Evolutionary conservation across 2,888 invertebrate genomes (phyloP), one percentile per base, ranked within the genome.

Genomic region (Spodoptera picta): DNA sequence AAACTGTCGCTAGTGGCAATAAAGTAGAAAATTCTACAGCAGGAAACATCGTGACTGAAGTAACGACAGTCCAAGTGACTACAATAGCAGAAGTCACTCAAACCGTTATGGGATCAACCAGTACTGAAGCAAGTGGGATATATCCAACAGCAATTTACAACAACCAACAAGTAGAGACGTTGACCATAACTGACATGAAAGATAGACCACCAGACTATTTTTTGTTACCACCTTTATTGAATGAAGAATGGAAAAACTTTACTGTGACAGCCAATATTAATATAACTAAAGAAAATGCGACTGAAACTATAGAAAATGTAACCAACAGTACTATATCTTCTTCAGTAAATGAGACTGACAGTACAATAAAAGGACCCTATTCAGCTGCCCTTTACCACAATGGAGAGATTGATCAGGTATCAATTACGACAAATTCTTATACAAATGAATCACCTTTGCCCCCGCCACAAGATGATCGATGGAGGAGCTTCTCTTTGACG

Each of bases 371-470:
- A 65, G 85, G 84, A 64, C 82, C 83, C 52, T 90, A 91, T 80
- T 77, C 87, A 65, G 80, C 81, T 60, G 83, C 88, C 73, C 61
- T 80, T 41, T 90, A 90, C 65, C 80, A 86, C 74, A 87, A 89
- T 85, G 70, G 74, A 62, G 71, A 85, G 75, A 87, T 90, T 80
- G 87, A 91, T 87, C 83, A 87, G 82, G 80, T 92, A 84, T 87
- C 88, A 80, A 86, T 92, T 84, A 91, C 90, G 80, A 90, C 90
- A 83, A 87, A 88, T 86, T 82, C 85, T 68, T 83, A 86, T 75
- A 85, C 84, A 84, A 87, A 85, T 81, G 84, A 84, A 80, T 79
- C 83, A 77, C 78, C 79, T 84, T 78, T 87, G 60, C 86, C 84
- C 60, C 81, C 85, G 59, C 62, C 73, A 69, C 74, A 82, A 70